These are phyloP conservation scores for Odontamblyopus lacepedii DNA, from an alignment of 2,797 vertebrate species.

Conservation along the genomic window DNA sequence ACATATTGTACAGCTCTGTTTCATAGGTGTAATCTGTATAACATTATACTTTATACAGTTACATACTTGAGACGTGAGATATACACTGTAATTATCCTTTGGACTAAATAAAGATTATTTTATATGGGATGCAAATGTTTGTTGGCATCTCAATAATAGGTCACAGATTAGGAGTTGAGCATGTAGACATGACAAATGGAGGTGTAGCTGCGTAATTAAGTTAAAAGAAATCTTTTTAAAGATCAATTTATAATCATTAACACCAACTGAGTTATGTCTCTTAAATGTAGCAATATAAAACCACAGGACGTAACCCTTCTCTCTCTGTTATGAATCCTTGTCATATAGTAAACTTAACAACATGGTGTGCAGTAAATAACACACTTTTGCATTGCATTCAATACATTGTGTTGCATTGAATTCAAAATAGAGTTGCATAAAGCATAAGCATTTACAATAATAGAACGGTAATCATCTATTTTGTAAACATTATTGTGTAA, in stretches of 20 bases:
- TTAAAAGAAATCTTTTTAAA: not conserved
- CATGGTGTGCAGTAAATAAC: not conserved
- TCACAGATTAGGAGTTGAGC: constrained; percentile 3
- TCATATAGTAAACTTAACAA: not conserved
- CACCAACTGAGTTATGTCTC: not conserved
- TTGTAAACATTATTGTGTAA: too few relatives aligned
- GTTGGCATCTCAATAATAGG: not conserved
- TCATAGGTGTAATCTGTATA: constrained; percentile 13
- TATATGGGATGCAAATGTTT: not conserved
- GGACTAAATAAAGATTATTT: not conserved
- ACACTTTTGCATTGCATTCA: not conserved
- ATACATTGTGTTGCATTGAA: too few relatives aligned
- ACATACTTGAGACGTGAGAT: not conserved
- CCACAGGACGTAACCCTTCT: not conserved
- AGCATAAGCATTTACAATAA: not conserved
- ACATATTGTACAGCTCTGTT: constrained; percentile 12
- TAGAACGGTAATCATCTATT: constrained; percentile 1
- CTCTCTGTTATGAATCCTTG: not conserved
- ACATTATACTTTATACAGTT: not conserved
- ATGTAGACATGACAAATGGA: not conserved
- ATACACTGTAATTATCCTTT: not conserved
- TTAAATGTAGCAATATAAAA: not conserved
- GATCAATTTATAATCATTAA: constrained; percentile 3
- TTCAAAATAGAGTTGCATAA: too few relatives aligned
- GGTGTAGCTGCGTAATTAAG: not conserved